Conservation (phyloP, 2,888 invertebrate genomes). For the Chymomyza procnemis region DNA sequence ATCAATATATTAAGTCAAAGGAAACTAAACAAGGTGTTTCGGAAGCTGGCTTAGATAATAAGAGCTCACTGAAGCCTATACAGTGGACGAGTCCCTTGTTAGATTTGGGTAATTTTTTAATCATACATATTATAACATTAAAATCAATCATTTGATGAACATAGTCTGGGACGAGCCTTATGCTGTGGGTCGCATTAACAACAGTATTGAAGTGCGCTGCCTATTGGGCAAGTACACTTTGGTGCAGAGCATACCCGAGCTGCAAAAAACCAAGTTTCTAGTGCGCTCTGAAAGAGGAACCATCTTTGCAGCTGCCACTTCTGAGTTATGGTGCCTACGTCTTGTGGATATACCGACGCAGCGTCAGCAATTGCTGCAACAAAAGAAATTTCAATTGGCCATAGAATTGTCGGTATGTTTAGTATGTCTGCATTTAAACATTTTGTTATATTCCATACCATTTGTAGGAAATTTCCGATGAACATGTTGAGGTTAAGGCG, state of each 20-base stretch:
- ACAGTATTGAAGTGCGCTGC: constrained; percentile 91
- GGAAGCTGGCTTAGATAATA: constrained; percentile 45
- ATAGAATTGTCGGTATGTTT: constrained; percentile 89
- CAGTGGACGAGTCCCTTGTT: constrained; percentile 74
- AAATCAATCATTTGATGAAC: neutral
- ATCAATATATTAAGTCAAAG: constrained; percentile 78
- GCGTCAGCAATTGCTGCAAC: constrained; percentile 88
- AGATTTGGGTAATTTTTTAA: constrained; percentile 62
- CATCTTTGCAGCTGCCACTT: constrained; percentile 91
- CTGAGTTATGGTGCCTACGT: constrained; percentile 93
- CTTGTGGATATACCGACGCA: constrained; percentile 90
- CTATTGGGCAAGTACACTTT: constrained; percentile 83
- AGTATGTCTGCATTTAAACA: neutral
- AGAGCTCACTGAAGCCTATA: constrained; percentile 55
- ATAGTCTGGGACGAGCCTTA: constrained; percentile 95
- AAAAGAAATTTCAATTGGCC: constrained; percentile 96
- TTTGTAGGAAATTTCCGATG: constrained; percentile 88
- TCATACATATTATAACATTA: neutral
- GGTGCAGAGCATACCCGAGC: constrained; percentile 89
- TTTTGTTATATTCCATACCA: neutral
- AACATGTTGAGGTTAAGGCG: constrained; percentile 87
- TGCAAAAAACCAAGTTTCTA: constrained; percentile 87
- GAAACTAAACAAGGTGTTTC: constrained; percentile 41
- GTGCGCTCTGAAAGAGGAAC: constrained; percentile 87
- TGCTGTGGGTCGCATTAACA: constrained; percentile 89